Evolutionary conservation across 2,888 invertebrate genomes (phyloP).

Genomic region (Euplagia quadripunctaria): DNA sequence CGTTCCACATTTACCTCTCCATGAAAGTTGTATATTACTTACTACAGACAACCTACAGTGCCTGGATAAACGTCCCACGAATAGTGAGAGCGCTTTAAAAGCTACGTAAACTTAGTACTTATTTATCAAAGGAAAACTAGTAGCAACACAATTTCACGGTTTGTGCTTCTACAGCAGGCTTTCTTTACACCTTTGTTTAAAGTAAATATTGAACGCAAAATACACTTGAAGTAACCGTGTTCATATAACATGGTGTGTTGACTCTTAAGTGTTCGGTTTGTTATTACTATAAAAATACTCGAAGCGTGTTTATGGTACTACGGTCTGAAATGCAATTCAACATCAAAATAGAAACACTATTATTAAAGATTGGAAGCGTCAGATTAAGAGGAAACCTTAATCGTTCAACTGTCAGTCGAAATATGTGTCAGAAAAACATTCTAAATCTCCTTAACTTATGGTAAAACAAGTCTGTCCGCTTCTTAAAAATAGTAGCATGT

Average conservation of each 20-base stretch:
- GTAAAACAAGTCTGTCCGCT: not conserved
- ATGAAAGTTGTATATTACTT: not conserved
- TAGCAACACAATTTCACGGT: slow-evolving; percentile 51
- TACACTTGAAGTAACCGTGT: slow-evolving; percentile 40
- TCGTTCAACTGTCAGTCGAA: not conserved
- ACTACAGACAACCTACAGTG: not conserved
- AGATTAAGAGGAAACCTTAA: not conserved
- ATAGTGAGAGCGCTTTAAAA: slow-evolving; percentile 16
- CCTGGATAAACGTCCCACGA: not conserved
- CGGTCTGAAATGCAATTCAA: not conserved
- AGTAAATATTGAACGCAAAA: slow-evolving; percentile 52
- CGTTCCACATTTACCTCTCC: no score
- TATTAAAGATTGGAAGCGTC: not conserved
- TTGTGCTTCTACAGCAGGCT: slow-evolving; percentile 46
- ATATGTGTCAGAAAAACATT: not conserved
- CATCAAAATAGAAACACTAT: not conserved
- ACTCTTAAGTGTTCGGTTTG: slow-evolving; percentile 16
- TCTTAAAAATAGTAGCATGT: not conserved
- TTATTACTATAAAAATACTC: slow-evolving; percentile 15
- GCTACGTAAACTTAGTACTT: slow-evolving; percentile 21
- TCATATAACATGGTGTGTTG: slow-evolving; percentile 20
- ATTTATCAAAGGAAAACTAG: slow-evolving; percentile 43
- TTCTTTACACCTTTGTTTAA: slow-evolving; percentile 50
- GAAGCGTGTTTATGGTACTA: not conserved
- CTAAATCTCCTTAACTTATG: not conserved